Conservation (phyloP, 1,140 invertebrate species). For the Adelges cooleyi region DNA sequence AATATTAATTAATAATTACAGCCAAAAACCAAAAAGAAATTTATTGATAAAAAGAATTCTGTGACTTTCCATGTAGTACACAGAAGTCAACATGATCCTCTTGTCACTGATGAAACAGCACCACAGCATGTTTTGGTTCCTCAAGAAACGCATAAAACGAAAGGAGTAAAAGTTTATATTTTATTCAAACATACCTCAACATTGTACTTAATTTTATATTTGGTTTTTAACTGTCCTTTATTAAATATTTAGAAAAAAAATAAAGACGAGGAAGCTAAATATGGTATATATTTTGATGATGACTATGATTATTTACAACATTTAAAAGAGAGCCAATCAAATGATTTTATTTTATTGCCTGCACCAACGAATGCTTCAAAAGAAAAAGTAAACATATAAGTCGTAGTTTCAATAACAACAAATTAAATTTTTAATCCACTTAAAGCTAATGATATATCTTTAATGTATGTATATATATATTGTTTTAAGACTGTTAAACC, state of each 20-base stretch:
- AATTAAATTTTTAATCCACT: background rate
- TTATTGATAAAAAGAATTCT: constrained; percentile 84
- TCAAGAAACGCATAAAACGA: background rate
- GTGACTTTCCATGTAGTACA: constrained; percentile 86
- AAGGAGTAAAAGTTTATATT: constrained; percentile 3
- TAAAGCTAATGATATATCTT: background rate
- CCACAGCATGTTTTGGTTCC: constrained; percentile 74
- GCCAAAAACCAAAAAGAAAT: constrained; percentile 61
- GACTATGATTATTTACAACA: constrained; percentile 94
- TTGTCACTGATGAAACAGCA: constrained; percentile 74
- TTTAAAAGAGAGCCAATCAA: constrained; percentile 40
- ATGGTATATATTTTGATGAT: constrained; percentile 91
- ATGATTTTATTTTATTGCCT: constrained; percentile 21
- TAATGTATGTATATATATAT: background rate
- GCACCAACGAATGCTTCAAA: background rate
- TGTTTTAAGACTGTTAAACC: constrained; percentile 29
- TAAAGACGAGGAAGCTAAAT: constrained; percentile 72
- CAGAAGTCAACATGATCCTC: constrained; percentile 82
- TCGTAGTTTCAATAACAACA: background rate
- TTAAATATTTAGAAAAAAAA: constrained; percentile 38
- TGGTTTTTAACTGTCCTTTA: background rate
- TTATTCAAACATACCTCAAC: background rate
- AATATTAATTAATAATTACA: constrained; percentile 38
- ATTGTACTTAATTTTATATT: background rate
- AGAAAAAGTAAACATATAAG: background rate